phyloP scores from a whole-genome alignment of 2,888 invertebrate species.

The Rhabditoides inermis region DNA sequence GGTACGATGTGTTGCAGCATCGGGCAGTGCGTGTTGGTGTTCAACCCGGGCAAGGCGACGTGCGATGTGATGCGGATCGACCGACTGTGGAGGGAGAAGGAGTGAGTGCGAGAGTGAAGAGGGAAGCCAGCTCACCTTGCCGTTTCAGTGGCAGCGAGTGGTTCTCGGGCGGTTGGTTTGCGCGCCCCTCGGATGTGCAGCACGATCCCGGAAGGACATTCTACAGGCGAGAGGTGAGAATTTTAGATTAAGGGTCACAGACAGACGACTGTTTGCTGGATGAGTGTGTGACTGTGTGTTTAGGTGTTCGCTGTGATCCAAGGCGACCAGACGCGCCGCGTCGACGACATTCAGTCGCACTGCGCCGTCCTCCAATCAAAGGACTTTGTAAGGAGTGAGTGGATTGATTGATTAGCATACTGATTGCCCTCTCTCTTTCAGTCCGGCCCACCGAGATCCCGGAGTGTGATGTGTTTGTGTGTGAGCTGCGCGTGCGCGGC shows the following conservation, averaged over 20 bases:
- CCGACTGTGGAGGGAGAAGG: slow-evolving; percentile 82
- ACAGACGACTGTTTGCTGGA: too few species aligned
- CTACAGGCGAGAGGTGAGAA: slow-evolving; percentile 81
- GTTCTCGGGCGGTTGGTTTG: slow-evolving; percentile 86
- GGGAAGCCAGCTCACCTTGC: background rate
- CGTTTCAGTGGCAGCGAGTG: slow-evolving; percentile 73
- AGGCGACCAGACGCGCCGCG: slow-evolving; percentile 77
- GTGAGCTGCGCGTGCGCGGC: slow-evolving; percentile 39
- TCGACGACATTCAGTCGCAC: slow-evolving; percentile 80
- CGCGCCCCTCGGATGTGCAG: slow-evolving; percentile 77
- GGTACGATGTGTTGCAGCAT: too few species aligned
- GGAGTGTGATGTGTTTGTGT: slow-evolving; percentile 79
- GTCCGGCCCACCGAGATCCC: slow-evolving; percentile 79
- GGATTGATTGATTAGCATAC: background rate
- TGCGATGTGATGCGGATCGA: slow-evolving; percentile 87
- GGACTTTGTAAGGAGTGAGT: slow-evolving; percentile 60
- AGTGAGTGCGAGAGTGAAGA: slow-evolving; percentile 62
- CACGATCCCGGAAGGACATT: slow-evolving; percentile 64
- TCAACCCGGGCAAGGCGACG: slow-evolving; percentile 73
- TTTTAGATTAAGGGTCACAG: too few species aligned
- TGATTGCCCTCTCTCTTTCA: background rate
- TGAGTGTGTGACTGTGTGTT: too few species aligned
- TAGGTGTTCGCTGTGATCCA: slow-evolving; percentile 37
- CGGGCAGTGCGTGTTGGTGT: slow-evolving; percentile 87
- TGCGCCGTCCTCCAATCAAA: slow-evolving; percentile 81